Base-by-base conservation (phyloP, 2,797 vertebrate species). In the Corythornis leucogaster region DNA sequence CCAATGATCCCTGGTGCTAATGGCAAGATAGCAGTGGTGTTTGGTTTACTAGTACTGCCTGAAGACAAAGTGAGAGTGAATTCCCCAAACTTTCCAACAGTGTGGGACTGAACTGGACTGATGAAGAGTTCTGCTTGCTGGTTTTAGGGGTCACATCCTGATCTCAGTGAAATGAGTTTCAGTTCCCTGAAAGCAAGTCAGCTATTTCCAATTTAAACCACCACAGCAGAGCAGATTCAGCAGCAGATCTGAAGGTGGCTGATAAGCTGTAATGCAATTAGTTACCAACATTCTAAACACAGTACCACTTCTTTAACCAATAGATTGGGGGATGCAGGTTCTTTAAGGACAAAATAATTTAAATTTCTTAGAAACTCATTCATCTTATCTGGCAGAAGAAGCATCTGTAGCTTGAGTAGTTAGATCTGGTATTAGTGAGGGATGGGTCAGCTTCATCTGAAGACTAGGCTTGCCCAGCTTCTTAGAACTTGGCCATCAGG, bases 401-500 rank as follows among this genome's bases (percentile, higher is more conserved):
- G 24, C 30, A 58, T 22, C 53, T 11, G 48, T 48, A 89, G 38
- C 74, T 61, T 89, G 87, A 78, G 53, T 42, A 40, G 38, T 87
- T 83, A 74, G 43, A 35, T 50, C 46, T 76, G 18, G 82, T 84
- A 12, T 88, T 55, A 13, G 55, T 35, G 54, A 76, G 57, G 54
- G 79, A 48, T 81, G 87, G 87, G 80, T 92, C 82, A 95, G 86
- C 88, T 88, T 92, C 73, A 46, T 81, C 93, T 53, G 59, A 93
- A 96, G 92, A 93, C 64, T 20, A 50, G 84, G 80, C 7, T 15
- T 94, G 93, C 81, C 77, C 93, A 51, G 48, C 64, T 89, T 80
- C 93, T 96, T 96, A 62, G 86, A 54, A 73, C 88, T 97, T 97
- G 97, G 97, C 95, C 91, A 94, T 90, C 77, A 79, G 82, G 93